Percentiles rank a stretch among this genome's conserved stretches.
Conservation (phyloP, 2,113 vertebrate genomes). For the Pelmatolapia mariae region DNA sequence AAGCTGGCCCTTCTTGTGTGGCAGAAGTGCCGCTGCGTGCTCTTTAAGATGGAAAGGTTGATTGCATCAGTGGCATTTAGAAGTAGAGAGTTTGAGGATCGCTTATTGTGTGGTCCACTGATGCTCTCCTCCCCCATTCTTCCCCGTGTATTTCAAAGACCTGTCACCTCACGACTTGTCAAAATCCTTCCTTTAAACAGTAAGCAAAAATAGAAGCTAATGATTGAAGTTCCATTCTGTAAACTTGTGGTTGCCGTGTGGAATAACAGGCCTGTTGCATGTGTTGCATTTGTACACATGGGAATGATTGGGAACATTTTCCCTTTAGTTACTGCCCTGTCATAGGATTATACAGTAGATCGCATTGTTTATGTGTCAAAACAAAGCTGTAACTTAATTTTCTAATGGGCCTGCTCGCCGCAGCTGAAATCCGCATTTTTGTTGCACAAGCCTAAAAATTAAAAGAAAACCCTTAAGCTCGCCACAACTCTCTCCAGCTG, state of each 20-base stretch:
- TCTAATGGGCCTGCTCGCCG: background rate
- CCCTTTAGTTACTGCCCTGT: background rate
- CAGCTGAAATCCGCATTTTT: background rate
- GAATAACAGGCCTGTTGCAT: conserved; percentile 32
- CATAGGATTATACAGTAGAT: background rate
- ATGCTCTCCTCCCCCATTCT: background rate
- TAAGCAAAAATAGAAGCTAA: conserved; percentile 45
- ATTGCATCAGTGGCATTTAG: conserved; percentile 59
- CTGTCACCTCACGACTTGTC: conserved; percentile 38
- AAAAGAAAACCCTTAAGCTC: background rate
- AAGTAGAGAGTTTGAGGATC: conserved; percentile 9
- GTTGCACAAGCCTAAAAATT: background rate
- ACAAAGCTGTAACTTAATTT: background rate
- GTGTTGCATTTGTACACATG: conserved; percentile 41
- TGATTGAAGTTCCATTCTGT: conserved; percentile 53
- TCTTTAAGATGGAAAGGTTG: conserved; percentile 44
- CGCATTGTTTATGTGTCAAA: conserved; percentile 4
- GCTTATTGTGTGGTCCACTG: conserved; percentile 66
- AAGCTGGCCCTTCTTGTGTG: conserved; percentile 45
- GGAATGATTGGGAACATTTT: conserved; percentile 14
- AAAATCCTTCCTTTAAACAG: conserved; percentile 38
- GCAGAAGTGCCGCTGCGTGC: conserved; percentile 4
- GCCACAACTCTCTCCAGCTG: background rate
- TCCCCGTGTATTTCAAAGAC: conserved; percentile 41
- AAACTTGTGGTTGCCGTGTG: conserved; percentile 14